Base-by-base conservation (phyloP, 2,113 vertebrate genomes). In the Myiagra hebetior region DNA sequence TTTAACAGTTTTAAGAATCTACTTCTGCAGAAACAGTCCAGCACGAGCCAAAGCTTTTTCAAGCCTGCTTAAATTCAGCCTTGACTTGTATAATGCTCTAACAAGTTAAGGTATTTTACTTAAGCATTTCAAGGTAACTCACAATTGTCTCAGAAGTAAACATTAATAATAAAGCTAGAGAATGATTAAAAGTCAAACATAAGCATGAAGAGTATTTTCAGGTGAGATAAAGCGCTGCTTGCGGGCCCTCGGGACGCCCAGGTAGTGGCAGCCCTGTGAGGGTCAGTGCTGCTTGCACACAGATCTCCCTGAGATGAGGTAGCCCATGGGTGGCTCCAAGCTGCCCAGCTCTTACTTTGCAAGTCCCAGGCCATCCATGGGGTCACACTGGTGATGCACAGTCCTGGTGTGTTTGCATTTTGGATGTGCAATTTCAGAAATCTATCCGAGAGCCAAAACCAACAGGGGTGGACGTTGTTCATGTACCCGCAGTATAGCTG, bases 201-300 rank as follows among this genome's bases (percentile, higher is more conserved):
- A 81, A 33, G 35, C 0, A 1, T 7, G 16, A 70, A 31, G 35
- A 70, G 7, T 47, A 11, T 84, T 77, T 90, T 39, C 75, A 81
- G 22, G 22, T 44, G 59, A 74, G 47, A 75, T 11, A 4, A 24
- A 65, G 68, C 23, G 7, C n/a, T 15, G 39, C 33, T 72, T n/a
- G 5, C 18, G 19, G 16, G 35, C 24, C 13, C 63, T 65, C 0
- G 0, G n/a, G 17, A 10, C 0, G 0, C 13, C 26, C 28, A 14
- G 2, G 2, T 22, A 16, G 26, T 12, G 7, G 37, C 33, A 73
- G 28, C 42, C 24, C 65, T 31, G n/a, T 0, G 3, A 56, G 20
- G 27, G 7, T 15, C 0, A 1, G 17, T 7, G 2, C 57, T 60
- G 31, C 27, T 57, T 31, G 59, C 59, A 37, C 21, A 2, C 7